Conservation (phyloP, 2,113 vertebrate species). For the Edolisoma coerulescens region DNA sequence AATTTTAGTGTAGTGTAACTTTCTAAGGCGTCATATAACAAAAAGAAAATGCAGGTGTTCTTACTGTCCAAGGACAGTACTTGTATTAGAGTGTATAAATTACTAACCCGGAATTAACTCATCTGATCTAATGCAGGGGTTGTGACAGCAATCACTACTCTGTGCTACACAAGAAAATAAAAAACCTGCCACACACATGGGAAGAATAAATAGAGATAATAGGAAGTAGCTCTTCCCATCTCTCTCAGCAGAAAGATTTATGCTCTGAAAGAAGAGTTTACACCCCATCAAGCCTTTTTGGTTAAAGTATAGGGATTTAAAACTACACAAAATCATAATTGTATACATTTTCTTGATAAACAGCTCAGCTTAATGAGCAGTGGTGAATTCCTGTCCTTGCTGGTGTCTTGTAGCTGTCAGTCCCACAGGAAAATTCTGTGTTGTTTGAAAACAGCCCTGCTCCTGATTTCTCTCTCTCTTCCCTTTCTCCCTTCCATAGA, state of each 20-base stretch:
- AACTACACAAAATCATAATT: neutral
- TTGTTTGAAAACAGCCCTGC: neutral
- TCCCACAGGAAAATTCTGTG: neutral
- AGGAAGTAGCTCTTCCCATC: neutral
- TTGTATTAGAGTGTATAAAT: neutral
- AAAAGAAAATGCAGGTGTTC: constrained; percentile 20
- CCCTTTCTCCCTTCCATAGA: neutral
- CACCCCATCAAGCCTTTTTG: neutral
- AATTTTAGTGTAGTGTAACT: constrained; percentile 37
- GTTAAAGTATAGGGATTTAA: neutral
- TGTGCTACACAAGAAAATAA: neutral
- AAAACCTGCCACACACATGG: neutral
- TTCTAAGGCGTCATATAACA: constrained; percentile 11
- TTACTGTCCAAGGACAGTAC: neutral
- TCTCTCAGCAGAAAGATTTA: neutral
- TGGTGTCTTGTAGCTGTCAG: neutral
- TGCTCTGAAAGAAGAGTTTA: neutral
- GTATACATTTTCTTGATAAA: neutral
- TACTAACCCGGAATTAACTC: constrained; percentile 26
- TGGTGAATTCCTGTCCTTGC: neutral
- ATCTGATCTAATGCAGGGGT: neutral
- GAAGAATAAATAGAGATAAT: neutral
- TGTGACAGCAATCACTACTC: neutral
- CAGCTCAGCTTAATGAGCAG: neutral
- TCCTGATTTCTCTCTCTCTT: neutral